Evolutionary conservation across 2,888 invertebrate species (phyloP).

Genomic region (Sipha maydis): DNA sequence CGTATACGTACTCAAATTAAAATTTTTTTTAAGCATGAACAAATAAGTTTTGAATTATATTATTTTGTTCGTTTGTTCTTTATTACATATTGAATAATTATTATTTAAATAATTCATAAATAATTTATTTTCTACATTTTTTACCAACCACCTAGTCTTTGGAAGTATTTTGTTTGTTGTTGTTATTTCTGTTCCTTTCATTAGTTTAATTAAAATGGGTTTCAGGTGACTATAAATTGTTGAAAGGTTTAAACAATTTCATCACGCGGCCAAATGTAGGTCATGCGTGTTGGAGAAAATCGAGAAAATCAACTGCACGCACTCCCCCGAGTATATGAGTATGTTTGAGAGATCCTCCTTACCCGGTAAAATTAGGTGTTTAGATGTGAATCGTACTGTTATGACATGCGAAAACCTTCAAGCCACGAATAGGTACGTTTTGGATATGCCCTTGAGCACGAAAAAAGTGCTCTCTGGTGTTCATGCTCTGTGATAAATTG

Average conservation of each 20-base stretch:
- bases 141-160: too few species aligned
- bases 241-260: not conserved
- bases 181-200: not conserved
- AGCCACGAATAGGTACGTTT: slow-evolving; percentile 6
- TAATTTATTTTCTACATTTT: too few species aligned
- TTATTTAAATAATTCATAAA: too few species aligned
- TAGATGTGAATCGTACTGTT: slow-evolving; percentile 11
- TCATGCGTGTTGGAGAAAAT: slow-evolving; percentile 23
- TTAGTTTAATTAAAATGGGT: slow-evolving; percentile 35
- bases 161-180: too few species aligned
- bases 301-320: slow-evolving; percentile 2
- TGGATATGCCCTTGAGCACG: not conserved
- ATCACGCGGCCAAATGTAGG: not conserved
- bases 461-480: not conserved
- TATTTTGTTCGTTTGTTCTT: too few species aligned
- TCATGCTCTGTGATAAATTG: not conserved
- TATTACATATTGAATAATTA: too few species aligned
- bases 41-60: too few species aligned
- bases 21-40: too few species aligned
- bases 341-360: not conserved
- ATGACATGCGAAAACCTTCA: not conserved
- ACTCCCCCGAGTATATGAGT: not conserved
- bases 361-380: not conserved
- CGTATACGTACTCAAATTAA: too few species aligned
- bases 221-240: not conserved